Base-by-base conservation (phyloP, 2,888 invertebrate genomes). In the Axea sp. region DNA sequence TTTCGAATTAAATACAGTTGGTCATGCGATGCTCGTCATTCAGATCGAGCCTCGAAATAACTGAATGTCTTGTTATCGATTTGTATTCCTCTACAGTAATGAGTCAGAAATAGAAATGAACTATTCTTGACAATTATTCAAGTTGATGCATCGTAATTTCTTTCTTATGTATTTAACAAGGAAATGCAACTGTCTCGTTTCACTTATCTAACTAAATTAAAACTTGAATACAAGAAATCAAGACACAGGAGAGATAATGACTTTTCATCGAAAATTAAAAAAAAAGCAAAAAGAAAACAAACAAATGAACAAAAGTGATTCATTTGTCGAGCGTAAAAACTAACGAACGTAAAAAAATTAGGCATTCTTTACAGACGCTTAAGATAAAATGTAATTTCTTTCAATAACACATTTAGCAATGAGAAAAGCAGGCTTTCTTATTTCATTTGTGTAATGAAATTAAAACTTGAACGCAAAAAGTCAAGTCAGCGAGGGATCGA, bases 361-460 rank as follows among this genome's bases (percentile, higher is more conserved):
- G n/a, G n/a, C n/a, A n/a, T n/a, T n/a, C n/a, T n/a, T n/a, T n/a
- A n/a, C n/a, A n/a, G n/a, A n/a, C n/a, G n/a, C n/a, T n/a, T n/a
- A n/a, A n/a, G 62, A 51, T 51, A 41, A 51, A 62, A 62, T 51
- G 51, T 22, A 62, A 62, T 62, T 62, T 62, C 51, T 51, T 62
- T 62, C 41, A 33, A 33, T 62, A 51, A 41, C 41, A 11, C 33
- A 31, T 49, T 62, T 41, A 49, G 41, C 41, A 62, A 41, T 15
- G 62, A 19, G 51, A 62, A 15, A 62, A n/a, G n/a, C n/a, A 49
- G 51, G 51, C 49, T 62, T 51, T 31, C 51, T 11, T 28, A 19
- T 62, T 62, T 30, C 51, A 41, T 39, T 51, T 51, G 31, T 51
- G 9, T 62, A 62, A 62, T 41, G 7, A 31, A 39, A 62, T 62